These are phyloP conservation scores for Propithecus deckenii DNA, from an alignment of 2,797 vertebrate genomes.

Conservation along the genomic window DNA sequence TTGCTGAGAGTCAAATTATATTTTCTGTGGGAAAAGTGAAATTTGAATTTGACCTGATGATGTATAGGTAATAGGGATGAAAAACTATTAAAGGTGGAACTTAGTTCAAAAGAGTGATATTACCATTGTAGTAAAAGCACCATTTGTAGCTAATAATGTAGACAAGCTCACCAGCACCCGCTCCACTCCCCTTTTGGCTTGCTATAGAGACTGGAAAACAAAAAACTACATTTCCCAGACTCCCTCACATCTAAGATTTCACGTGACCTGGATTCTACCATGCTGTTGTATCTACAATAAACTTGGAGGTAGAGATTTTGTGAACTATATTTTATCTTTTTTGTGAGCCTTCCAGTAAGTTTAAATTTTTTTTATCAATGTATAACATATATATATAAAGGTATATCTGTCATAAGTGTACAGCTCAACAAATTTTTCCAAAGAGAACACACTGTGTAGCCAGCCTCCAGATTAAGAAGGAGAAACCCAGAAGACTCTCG, in stretches of 20 bases:
- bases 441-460: background rate
- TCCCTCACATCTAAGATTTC: background rate
- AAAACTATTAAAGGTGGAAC: background rate
- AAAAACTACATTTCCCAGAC: background rate
- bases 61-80: background rate
- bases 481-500: background rate
- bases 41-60: constrained; percentile 30
- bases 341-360: background rate
- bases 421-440: background rate
- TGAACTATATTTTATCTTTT: background rate
- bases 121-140: background rate
- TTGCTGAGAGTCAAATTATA: background rate
- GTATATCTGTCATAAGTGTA: background rate
- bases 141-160: background rate
- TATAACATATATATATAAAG: background rate
- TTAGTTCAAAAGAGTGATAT: background rate
- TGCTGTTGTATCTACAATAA: background rate
- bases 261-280: background rate
- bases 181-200: background rate
- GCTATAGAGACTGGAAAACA: background rate
- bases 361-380: background rate
- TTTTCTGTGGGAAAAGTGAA: background rate
- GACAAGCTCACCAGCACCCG: background rate
- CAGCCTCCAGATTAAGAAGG: background rate
- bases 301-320: background rate